Evolutionary conservation across 1,140 invertebrate species (phyloP).

Genomic region (Mactra quadrangularis): DNA sequence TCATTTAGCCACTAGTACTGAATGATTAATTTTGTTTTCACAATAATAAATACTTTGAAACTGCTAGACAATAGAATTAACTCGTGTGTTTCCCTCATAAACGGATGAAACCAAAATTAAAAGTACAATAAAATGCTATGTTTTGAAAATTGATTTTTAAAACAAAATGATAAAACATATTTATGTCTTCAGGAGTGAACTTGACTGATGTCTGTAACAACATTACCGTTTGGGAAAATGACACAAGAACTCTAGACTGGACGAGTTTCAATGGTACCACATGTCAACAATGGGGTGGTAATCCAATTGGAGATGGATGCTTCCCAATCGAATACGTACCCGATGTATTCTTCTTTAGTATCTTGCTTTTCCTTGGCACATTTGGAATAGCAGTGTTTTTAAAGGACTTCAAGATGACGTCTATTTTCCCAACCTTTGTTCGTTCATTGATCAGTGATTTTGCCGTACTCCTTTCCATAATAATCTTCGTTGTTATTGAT

Average conservation of each 20-base stretch:
- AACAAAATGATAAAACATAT: too few relatives aligned
- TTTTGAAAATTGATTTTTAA: too few relatives aligned
- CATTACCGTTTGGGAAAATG: slow-evolving; percentile 18
- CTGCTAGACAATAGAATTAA: too few relatives aligned
- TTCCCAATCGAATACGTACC: slow-evolving; percentile 66
- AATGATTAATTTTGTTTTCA: too few relatives aligned
- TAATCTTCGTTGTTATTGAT: slow-evolving; percentile 95
- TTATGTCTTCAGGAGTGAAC: not conserved
- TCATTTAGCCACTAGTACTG: too few relatives aligned
- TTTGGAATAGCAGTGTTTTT: slow-evolving; percentile 94
- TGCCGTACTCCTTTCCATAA: slow-evolving; percentile 98
- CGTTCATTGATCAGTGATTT: slow-evolving; percentile 98
- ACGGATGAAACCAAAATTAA: too few relatives aligned
- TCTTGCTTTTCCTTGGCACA: slow-evolving; percentile 96
- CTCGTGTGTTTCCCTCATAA: too few relatives aligned
- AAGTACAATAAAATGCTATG: too few relatives aligned
- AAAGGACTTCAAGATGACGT: slow-evolving; percentile 96
- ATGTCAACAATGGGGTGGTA: slow-evolving; percentile 88
- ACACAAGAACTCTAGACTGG: slow-evolving; percentile 45
- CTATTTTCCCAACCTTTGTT: slow-evolving; percentile 94
- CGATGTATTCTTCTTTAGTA: slow-evolving; percentile 97
- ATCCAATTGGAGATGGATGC: slow-evolving; percentile 90
- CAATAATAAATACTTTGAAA: too few relatives aligned
- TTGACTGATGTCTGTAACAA: slow-evolving; percentile 51
- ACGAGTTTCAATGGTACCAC: not conserved